Evolutionary conservation across 2,113 vertebrate genomes (phyloP).

Genomic region (Lagenorhynchus albirostris): DNA sequence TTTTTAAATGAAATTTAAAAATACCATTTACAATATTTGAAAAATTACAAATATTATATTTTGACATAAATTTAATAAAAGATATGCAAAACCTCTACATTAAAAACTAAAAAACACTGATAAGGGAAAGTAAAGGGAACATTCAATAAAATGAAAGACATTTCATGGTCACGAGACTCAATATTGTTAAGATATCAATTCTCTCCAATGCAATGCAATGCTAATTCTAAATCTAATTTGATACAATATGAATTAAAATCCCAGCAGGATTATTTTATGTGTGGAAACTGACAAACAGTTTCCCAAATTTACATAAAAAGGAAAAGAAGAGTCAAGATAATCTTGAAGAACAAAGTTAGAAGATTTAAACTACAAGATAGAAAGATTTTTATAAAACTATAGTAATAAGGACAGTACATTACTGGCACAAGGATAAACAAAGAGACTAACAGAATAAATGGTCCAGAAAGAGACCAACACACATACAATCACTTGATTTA

Average conservation of each 20-base stretch:
- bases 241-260: background rate
- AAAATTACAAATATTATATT: background rate
- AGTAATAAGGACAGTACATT: background rate
- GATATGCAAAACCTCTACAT: background rate
- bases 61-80: conserved; percentile 19
- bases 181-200: background rate
- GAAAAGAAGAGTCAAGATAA: background rate
- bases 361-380: background rate
- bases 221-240: background rate
- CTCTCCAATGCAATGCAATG: background rate
- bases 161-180: background rate
- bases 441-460: background rate
- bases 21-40: background rate
- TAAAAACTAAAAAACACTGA: background rate
- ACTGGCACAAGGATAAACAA: background rate
- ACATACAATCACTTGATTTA: background rate
- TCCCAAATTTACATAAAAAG: background rate
- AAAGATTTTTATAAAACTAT: background rate
- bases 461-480: background rate
- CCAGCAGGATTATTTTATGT: background rate
- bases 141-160: background rate
- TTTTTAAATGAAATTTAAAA: background rate
- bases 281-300: background rate
- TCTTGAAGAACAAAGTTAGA: background rate
- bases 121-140: background rate